phyloP scores from a whole-genome alignment of 1,140 invertebrate genomes.

The Ooceraea biroi region DNA sequence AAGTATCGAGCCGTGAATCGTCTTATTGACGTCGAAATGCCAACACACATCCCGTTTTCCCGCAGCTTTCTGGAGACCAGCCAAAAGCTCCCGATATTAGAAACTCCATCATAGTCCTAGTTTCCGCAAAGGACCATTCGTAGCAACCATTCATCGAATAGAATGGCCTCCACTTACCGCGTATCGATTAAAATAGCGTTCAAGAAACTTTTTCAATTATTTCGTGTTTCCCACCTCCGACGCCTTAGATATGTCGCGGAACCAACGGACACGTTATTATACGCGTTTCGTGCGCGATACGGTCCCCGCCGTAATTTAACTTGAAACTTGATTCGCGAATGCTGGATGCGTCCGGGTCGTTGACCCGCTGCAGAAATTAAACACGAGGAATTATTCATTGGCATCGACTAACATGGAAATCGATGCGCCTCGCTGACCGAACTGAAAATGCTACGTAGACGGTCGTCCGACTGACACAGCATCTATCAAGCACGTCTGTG shows the following conservation, averaged over 20 bases:
- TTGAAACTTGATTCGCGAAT: conserved; percentile 9
- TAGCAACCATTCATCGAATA: conserved; percentile 36
- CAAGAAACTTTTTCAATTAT: conserved; percentile 57
- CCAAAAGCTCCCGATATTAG: conserved; percentile 50
- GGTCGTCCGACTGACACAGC: conserved; percentile 20
- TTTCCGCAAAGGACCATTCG: conserved; percentile 51
- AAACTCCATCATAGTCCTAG: conserved; percentile 38
- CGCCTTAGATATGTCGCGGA: neutral
- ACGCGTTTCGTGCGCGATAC: neutral
- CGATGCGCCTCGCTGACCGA: conserved; percentile 25
- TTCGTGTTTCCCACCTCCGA: neutral
- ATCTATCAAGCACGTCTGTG: conserved; percentile 21
- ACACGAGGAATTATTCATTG: conserved; percentile 42
- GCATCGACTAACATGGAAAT: conserved; percentile 36
- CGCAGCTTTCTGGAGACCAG: conserved; percentile 28
- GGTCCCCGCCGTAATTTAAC: conserved; percentile 3
- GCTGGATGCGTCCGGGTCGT: conserved; percentile 19
- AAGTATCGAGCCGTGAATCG: conserved; percentile 9
- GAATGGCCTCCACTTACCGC: conserved; percentile 1
- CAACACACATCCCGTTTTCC: conserved; percentile 1
- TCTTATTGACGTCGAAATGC: conserved; percentile 32
- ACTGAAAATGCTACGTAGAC: conserved; percentile 36
- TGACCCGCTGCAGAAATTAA: conserved; percentile 32
- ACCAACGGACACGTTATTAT: neutral
- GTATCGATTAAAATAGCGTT: conserved; percentile 52